Evolutionary conservation across 2,888 invertebrate genomes (phyloP).

Genomic region (Nesidiocoris tenuis): DNA sequence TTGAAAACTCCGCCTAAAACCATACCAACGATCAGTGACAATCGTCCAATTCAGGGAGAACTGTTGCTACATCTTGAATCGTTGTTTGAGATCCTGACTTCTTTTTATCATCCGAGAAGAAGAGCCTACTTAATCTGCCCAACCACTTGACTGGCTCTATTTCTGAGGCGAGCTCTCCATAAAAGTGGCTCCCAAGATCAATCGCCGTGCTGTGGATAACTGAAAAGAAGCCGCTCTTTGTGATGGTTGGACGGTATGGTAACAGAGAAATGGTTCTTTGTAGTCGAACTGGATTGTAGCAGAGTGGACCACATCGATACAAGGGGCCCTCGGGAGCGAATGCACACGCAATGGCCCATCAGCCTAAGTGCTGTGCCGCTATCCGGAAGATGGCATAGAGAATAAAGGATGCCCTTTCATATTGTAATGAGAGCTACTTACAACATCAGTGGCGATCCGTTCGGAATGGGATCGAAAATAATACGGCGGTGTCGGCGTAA

Average conservation of each 20-base stretch:
- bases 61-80: neutral
- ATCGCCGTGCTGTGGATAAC: conserved; percentile 2
- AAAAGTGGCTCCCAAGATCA: conserved; percentile 24
- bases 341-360: conserved; percentile 27
- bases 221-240: conserved; percentile 21
- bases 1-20: too few species aligned
- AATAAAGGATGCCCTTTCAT: conserved; percentile 18
- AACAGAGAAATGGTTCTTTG: neutral
- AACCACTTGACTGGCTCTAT: conserved; percentile 10
- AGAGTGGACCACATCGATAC: conserved; percentile 5
- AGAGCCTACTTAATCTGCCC: conserved; percentile 18
- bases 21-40: neutral
- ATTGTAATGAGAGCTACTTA: conserved; percentile 10
- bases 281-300: neutral
- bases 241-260: neutral
- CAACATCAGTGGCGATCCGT: too few species aligned
- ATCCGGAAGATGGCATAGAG: conserved; percentile 1
- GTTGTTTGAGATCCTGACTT: neutral
- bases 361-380: conserved; percentile 6
- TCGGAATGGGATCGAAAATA: too few species aligned
- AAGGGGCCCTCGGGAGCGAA: conserved; percentile 3
- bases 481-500: too few species aligned
- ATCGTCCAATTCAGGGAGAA: neutral
- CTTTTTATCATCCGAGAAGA: neutral
- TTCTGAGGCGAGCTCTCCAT: conserved; percentile 14